phyloP scores from a whole-genome alignment of 2,113 vertebrate species.

The Anas platyrhynchos region DNA sequence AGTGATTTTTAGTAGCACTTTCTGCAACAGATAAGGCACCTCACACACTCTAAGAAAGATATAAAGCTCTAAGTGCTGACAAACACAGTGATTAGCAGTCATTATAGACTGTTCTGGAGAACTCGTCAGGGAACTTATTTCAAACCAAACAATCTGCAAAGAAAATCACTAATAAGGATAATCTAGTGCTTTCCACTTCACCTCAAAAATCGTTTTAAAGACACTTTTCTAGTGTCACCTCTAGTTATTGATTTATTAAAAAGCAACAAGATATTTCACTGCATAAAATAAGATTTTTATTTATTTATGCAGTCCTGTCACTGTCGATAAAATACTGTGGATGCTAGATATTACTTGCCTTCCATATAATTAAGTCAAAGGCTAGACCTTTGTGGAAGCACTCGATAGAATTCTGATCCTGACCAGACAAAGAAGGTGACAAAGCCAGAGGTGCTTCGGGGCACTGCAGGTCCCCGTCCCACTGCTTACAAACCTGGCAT shows the following conservation, averaged over 20 bases:
- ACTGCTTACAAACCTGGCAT: background rate
- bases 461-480: background rate
- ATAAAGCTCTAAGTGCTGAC: constrained; percentile 26
- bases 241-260: constrained; percentile 55
- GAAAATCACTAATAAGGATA: constrained; percentile 51
- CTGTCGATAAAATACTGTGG: constrained; percentile 27
- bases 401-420: background rate
- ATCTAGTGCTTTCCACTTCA: constrained; percentile 9
- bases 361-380: constrained; percentile 4
- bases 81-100: constrained; percentile 8
- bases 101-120: constrained; percentile 26
- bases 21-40: constrained; percentile 11
- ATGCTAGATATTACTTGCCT: background rate
- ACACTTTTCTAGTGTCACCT: background rate
- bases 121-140: constrained; percentile 5
- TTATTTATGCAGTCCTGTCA: constrained; percentile 56
- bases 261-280: constrained; percentile 33
- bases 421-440: background rate
- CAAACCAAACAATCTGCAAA: constrained; percentile 40
- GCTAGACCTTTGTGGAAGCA: background rate
- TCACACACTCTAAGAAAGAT: background rate
- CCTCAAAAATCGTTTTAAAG: constrained; percentile 28
- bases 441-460: rapidly evolving
- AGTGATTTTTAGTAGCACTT: constrained; percentile 13
- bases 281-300: constrained; percentile 31